A percentile compares a stretch with the other conserved stretches of the same genome.
These are phyloP conservation scores for Ellobium chinense DNA, from an alignment of 2,888 invertebrate species.

Conservation along the genomic window DNA sequence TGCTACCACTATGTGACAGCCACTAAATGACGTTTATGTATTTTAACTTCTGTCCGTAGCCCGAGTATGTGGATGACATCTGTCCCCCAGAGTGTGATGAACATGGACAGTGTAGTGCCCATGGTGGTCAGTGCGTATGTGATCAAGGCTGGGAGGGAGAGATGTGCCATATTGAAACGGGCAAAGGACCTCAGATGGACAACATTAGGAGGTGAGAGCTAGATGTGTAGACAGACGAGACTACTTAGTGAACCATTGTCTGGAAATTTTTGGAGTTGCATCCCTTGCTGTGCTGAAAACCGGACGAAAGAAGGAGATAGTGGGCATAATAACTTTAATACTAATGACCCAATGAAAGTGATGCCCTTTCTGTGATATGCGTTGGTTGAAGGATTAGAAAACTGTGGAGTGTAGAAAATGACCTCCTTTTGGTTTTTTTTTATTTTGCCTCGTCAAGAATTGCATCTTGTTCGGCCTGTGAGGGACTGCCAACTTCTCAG, in stretches of 20 bases:
- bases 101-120: constrained; percentile 31
- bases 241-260: background rate
- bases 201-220: constrained; percentile 27
- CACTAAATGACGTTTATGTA: background rate
- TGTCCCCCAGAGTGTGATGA: constrained; percentile 32
- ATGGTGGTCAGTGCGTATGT: constrained; percentile 36
- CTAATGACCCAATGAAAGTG: no score
- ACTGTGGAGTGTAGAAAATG: no score
- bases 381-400: no score
- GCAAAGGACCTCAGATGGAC: constrained; percentile 35
- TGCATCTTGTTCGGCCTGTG: no score
- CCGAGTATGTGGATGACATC: constrained; percentile 19
- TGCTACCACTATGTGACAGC: no score
- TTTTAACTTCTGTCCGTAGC: constrained; percentile 10
- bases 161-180: constrained; percentile 31
- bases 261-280: background rate
- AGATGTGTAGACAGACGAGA: background rate
- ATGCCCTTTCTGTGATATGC: no score
- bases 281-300: no score
- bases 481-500: no score
- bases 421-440: no score
- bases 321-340: no score
- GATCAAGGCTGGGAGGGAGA: constrained; percentile 37
- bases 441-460: no score
- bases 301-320: no score